phyloP scores from a whole-genome alignment of 2,113 vertebrate species.

The Laticauda laticaudata region DNA sequence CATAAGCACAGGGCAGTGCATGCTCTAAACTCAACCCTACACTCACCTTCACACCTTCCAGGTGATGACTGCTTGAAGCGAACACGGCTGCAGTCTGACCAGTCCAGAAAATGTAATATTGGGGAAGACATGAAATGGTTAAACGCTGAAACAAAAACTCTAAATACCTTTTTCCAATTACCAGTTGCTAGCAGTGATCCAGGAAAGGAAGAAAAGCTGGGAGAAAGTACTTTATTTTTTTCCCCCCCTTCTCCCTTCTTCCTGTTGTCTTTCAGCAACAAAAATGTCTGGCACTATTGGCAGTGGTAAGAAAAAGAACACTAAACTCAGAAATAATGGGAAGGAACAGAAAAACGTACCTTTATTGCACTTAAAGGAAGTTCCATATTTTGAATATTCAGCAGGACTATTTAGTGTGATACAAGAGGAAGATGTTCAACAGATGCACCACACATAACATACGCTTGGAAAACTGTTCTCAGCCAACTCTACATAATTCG shows the following conservation, averaged over 20 bases:
- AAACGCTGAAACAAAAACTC: neutral
- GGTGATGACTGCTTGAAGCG: neutral
- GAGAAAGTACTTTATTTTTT: neutral
- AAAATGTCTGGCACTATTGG: neutral
- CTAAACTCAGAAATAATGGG: neutral
- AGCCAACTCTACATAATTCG: neutral
- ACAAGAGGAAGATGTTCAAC: neutral
- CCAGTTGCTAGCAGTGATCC: slow-evolving; percentile 17
- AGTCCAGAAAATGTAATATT: neutral
- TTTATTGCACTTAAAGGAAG: neutral
- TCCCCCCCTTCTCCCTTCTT: neutral
- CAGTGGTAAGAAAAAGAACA: slow-evolving; percentile 2
- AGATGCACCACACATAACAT: neutral
- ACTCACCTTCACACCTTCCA: neutral
- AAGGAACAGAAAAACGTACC: neutral
- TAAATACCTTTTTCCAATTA: neutral
- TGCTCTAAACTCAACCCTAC: slow-evolving; percentile 34
- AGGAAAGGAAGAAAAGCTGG: neutral
- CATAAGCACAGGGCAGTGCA: slow-evolving; percentile 61
- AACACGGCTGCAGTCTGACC: neutral
- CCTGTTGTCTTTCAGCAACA: slow-evolving; percentile 18
- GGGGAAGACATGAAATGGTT: neutral
- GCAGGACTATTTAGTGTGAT: neutral
- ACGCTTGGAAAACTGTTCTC: neutral
- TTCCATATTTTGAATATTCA: neutral